Evolutionary conservation across 2,888 invertebrate species (phyloP), one percentile per base, ranked within the genome.

Genomic region (Tortrix viridana): DNA sequence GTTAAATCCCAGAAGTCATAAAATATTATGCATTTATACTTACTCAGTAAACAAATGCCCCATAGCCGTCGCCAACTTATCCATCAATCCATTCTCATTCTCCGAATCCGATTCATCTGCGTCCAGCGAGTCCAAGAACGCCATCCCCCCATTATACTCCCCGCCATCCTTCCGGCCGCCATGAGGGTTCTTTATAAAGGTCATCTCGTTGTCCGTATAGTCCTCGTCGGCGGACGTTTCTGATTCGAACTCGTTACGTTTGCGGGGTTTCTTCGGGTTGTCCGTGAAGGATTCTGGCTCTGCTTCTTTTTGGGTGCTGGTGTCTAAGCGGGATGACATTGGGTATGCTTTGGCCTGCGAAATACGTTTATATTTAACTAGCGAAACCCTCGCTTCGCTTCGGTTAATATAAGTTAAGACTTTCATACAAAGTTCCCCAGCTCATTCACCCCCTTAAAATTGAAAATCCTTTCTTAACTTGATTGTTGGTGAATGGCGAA

Each of bases 41-140:
- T 85, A 95, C 95, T 94, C 95, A 60, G 96, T 96, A 84, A 97
- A 96, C 64, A 97, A 85, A 86, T 96, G 95, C 16, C 95, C 94
- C 67, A 96, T 95, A n/a, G 95, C 95, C 54, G 94, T 94, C 0
- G 95, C 94, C 48, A 96, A 82, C 76, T 95, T 95, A 71, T 95
- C 95, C 86, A 95, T 94, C 2, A 94, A 88, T 0, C 94, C 94
- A 73, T 93, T 94, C 71, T 96, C 96, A 72, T 95, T 95, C 70
- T 96, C 96, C 0, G 95, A 95, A 76, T 96, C 96, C 0, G 95
- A 95, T 66, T 95, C 95, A 62, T 95, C 95, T 12, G 91, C 82
- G 71, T 93, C 95, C 88, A 75, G 82, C 53, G 82, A 89, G 72
- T 80, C 83, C 14, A 90, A 60, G 50, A 94, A 93, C 0, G 93